Evolutionary conservation across 2,888 invertebrate species (phyloP), one percentile per base, ranked within the genome.

Genomic region (Phyllotreta striolata): DNA sequence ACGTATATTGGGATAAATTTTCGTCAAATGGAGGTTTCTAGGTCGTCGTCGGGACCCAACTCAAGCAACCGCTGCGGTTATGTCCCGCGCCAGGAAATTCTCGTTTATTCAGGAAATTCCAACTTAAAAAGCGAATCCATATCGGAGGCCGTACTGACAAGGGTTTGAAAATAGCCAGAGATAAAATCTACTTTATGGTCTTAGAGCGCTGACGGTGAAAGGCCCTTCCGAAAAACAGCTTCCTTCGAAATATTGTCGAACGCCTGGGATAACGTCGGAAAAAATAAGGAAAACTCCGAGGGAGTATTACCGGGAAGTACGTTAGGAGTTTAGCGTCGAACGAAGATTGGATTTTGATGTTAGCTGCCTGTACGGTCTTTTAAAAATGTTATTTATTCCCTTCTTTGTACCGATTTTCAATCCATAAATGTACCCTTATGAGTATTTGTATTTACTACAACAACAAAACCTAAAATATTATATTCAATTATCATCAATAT

Each of bases 101-200:
- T 34, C 59, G 37, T 62, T 66, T 62, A 62, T 62, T 56, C 41
- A 46, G 49, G 40, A 60, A 61, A 70, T 64, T 68, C 46, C 51
- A 61, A 66, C 64, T 67, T 58, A 64, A 66, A 65, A 68, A 61
- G 55, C 57, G 61, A 66, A 73, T 73, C 70, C 67, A 72, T 72
- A 71, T 58, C 64, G 46, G 64, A 60, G 34, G 13, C 63, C 59
- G 63, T 68, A 67, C 64, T 68, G 70, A 70, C 70, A 66, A 66
- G 71, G 70, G 72, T 52, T 67, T 69, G 72, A 71, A 72, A 70
- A 67, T 69, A 67, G 70, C 66, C 61, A 62, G 52, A 72, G 72
- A 73, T 71, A 71, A 72, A 72, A 73, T 72, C 72, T 71, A 68
- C 69, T 73, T 72, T 69, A 72, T 72, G 72, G 69, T 70, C 69